Percentiles rank a stretch among this genome's conserved stretches.
phyloP scores from a whole-genome alignment of 1,140 invertebrate genomes.

The Hydropsyche tenuis region DNA sequence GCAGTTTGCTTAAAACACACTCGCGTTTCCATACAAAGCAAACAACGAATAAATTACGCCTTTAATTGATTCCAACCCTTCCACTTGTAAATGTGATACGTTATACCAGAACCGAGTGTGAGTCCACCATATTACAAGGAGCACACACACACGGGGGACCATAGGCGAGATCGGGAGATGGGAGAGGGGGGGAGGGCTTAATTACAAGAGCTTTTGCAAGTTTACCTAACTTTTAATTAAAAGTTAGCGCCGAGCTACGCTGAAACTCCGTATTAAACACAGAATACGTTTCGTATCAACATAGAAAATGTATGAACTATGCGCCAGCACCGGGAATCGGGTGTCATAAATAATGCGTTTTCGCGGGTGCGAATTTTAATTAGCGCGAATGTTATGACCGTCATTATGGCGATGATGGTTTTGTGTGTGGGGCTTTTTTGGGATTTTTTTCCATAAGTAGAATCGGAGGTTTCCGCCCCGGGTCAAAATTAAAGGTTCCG shows the following conservation, averaged over 20 bases:
- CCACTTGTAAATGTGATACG: constrained; percentile 21
- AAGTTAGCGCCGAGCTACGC: constrained; percentile 15
- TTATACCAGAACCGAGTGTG: background rate
- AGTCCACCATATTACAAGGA: background rate
- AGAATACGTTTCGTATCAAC: constrained; percentile 13
- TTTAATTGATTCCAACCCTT: background rate
- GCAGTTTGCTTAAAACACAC: too few species aligned
- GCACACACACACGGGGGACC: background rate
- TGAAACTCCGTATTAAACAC: constrained; percentile 15
- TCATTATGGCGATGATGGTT: too few species aligned
- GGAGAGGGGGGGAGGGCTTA: background rate
- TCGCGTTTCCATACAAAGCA: too few species aligned
- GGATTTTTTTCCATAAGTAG: too few species aligned
- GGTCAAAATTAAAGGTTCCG: too few species aligned
- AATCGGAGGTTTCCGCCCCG: too few species aligned
- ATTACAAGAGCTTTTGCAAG: constrained; percentile 23
- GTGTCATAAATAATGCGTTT: constrained; percentile 3
- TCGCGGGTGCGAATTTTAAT: constrained; percentile 6
- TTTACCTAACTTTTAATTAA: constrained; percentile 28
- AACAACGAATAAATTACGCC: background rate
- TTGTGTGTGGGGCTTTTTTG: too few species aligned
- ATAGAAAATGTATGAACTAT: constrained; percentile 27
- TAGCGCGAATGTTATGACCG: too few species aligned
- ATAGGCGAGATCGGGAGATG: background rate
- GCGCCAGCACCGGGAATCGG: background rate